phyloP scores from a whole-genome alignment of 2,113 vertebrate species.

The Lepisosteus oculatus region DNA sequence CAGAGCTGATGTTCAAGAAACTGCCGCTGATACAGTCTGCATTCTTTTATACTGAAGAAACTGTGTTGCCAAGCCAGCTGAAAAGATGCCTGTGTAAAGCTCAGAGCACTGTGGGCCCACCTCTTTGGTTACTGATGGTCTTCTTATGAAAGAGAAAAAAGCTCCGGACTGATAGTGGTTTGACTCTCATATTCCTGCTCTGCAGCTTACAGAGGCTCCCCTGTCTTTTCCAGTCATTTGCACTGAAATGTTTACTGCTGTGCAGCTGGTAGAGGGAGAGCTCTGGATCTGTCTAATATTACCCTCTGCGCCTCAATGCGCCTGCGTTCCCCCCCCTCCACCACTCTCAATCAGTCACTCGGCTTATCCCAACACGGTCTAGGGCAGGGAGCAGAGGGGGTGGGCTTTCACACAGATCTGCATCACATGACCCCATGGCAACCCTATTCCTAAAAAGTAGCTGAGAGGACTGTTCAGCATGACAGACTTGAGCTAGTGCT shows the following conservation, averaged over 20 bases:
- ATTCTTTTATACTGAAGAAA: no score
- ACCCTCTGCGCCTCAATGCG: conserved; percentile 58
- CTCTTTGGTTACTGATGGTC: neutral
- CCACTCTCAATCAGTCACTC: conserved; percentile 1
- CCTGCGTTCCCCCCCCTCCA: conserved; percentile 47
- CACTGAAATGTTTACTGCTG: conserved; percentile 51
- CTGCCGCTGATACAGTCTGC: no score
- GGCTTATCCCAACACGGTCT: neutral
- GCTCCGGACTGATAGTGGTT: neutral
- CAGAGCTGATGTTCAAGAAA: no score
- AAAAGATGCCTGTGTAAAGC: no score
- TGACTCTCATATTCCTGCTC: conserved; percentile 14
- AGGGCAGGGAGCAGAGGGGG: neutral
- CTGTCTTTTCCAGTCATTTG: conserved; percentile 22
- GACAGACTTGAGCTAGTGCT: no score
- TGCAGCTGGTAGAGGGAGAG: conserved; percentile 54
- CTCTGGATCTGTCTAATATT: conserved; percentile 49
- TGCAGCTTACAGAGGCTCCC: conserved; percentile 16
- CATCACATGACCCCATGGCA: conserved; percentile 11
- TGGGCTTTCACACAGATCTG: conserved; percentile 1
- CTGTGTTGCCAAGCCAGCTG: no score
- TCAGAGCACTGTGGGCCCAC: neutral
- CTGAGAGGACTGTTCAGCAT: neutral
- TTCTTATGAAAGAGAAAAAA: conserved; percentile 10
- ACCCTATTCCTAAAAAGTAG: neutral